phyloP scores from a whole-genome alignment of 2,888 invertebrate genomes.

The Petrophora chlorosata region DNA sequence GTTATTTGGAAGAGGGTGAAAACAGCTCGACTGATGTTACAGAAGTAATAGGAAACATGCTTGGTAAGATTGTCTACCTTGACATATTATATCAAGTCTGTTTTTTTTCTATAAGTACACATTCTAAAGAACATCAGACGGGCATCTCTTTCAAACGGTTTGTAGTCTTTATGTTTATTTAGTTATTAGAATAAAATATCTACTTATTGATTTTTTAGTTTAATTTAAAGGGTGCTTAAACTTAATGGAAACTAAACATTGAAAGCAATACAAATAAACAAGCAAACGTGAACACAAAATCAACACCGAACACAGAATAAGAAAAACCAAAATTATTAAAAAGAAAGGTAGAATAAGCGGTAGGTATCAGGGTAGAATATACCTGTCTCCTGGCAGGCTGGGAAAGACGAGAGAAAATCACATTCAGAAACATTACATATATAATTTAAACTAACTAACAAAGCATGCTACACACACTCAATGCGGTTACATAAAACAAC shows the following conservation, averaged over 20 bases:
- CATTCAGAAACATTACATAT: slow-evolving; percentile 82
- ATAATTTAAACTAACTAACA: slow-evolving; percentile 70
- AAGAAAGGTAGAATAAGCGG: slow-evolving; percentile 40
- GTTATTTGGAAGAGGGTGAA: background rate
- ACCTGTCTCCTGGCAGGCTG: slow-evolving; percentile 85
- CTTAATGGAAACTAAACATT: slow-evolving; percentile 25
- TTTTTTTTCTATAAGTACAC: no score
- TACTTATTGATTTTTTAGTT: no score
- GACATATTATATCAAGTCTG: no score
- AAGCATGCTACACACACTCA: slow-evolving; percentile 66
- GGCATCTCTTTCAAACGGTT: background rate
- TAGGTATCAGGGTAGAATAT: slow-evolving; percentile 53
- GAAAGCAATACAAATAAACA: slow-evolving; percentile 34
- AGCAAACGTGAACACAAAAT: slow-evolving; percentile 29
- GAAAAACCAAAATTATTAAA: slow-evolving; percentile 35
- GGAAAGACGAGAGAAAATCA: slow-evolving; percentile 82
- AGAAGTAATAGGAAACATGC: no score
- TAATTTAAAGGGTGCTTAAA: slow-evolving; percentile 22
- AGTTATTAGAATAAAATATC: background rate
- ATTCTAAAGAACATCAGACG: no score
- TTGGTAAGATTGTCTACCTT: background rate
- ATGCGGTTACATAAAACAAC: slow-evolving; percentile 50
- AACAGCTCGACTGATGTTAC: background rate
- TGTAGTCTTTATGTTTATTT: no score
- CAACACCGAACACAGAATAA: slow-evolving; percentile 27